These are phyloP conservation scores for Spondyliosoma cantharus DNA, from an alignment of 2,797 vertebrate genomes.

Conservation along the genomic window DNA sequence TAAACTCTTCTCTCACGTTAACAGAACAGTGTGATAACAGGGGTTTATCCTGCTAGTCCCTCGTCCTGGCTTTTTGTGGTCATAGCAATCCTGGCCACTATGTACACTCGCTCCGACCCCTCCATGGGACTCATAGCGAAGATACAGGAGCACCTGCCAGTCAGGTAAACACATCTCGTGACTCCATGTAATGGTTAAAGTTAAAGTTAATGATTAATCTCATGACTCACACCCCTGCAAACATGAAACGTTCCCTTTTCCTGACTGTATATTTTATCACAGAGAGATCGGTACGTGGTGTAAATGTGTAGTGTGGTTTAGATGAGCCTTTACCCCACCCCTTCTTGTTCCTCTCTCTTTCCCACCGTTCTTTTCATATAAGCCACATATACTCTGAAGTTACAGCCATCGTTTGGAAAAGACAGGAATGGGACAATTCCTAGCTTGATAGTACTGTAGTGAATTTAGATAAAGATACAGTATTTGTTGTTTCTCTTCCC, in stretches of 20 bases:
- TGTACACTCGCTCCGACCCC: constrained; percentile 92
- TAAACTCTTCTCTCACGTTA: constrained; percentile 14
- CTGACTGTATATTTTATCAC: neutral
- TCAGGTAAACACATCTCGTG: constrained; percentile 82
- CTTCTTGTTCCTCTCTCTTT: neutral
- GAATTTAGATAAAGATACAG: neutral
- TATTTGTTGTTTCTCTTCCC: neutral
- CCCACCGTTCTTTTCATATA: neutral
- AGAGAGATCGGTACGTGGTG: neutral
- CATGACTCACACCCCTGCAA: neutral
- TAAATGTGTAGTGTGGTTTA: neutral
- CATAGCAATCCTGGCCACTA: constrained; percentile 90
- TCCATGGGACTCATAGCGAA: constrained; percentile 94
- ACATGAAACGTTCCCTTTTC: neutral
- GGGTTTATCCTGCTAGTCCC: constrained; percentile 91
- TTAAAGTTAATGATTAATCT: constrained; percentile 11
- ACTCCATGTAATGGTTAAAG: neutral
- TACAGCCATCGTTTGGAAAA: neutral
- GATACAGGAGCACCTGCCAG: constrained; percentile 92
- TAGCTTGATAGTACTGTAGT: neutral
- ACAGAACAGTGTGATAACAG: constrained; percentile 90
- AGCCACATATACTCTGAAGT: neutral
- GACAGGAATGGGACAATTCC: neutral
- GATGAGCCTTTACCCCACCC: neutral
- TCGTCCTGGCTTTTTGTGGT: constrained; percentile 95